These are phyloP conservation scores for Maccullochella peelii DNA, from an alignment of 2,113 vertebrate genomes.

Conservation along the genomic window DNA sequence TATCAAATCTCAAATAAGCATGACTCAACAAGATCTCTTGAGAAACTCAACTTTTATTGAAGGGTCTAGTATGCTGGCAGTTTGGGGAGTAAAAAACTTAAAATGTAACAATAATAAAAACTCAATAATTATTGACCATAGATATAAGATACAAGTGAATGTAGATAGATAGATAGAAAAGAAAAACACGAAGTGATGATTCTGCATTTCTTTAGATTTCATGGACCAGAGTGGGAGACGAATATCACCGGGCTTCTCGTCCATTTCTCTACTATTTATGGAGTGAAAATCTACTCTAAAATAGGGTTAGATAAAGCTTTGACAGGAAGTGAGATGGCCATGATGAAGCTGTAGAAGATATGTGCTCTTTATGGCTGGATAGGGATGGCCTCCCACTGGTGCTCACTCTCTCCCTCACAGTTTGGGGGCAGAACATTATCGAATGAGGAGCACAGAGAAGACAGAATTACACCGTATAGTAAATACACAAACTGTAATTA, in stretches of 20 bases:
- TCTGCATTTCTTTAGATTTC: constrained; percentile 1
- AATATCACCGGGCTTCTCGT: background rate
- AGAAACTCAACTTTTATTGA: background rate
- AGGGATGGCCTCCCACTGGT: constrained; percentile 1
- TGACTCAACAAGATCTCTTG: background rate
- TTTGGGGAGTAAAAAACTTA: background rate
- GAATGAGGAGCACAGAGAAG: background rate
- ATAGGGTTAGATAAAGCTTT: background rate
- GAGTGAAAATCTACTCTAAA: background rate
- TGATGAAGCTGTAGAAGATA: constrained; percentile 19
- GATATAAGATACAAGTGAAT: too few relatives aligned
- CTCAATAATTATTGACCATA: background rate
- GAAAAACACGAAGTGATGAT: background rate
- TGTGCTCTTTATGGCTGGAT: constrained; percentile 24
- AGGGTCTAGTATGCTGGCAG: background rate
- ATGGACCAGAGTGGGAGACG: background rate
- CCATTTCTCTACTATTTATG: background rate
- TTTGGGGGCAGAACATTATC: constrained; percentile 26
- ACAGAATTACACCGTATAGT: constrained; percentile 26
- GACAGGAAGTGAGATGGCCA: constrained; percentile 9
- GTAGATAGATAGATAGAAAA: too few relatives aligned
- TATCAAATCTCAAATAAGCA: background rate
- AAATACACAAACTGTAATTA: constrained; percentile 16
- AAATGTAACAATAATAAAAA: background rate
- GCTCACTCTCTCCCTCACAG: constrained; percentile 31